Conservation (phyloP, 30 jellyfish, hydroid and myxozoan genomes). For the Aurelia aurita region DNA sequence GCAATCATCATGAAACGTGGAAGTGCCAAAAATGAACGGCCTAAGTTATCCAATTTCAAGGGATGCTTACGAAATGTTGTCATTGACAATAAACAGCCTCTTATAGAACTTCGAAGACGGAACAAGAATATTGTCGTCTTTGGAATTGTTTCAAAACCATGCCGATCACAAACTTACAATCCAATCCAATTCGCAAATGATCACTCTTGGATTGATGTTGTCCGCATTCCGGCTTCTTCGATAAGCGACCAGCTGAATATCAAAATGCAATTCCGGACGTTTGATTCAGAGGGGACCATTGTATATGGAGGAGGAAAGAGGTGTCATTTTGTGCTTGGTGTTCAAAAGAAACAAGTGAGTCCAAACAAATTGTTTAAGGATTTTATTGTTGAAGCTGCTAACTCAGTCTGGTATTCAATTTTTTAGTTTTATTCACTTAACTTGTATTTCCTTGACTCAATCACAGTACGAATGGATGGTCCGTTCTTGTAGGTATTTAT, state of each 20-base stretch:
- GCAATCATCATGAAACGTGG: background rate
- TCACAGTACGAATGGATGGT: no score
- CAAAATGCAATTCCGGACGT: constrained; percentile 63
- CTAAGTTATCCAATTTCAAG: constrained; percentile 4
- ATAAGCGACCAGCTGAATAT: constrained; percentile 38
- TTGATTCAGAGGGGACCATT: constrained; percentile 71
- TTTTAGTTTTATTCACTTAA: no score
- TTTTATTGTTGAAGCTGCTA: background rate
- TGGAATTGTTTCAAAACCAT: constrained; percentile 37
- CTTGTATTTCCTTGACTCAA: no score
- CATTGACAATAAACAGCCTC: constrained; percentile 71
- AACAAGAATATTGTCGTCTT: constrained; percentile 37
- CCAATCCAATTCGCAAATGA: constrained; percentile 76
- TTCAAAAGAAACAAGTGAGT: constrained; percentile 52
- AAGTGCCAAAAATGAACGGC: background rate
- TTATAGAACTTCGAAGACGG: constrained; percentile 23
- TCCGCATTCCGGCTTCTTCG: constrained; percentile 41
- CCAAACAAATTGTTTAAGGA: no score
- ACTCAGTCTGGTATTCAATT: background rate
- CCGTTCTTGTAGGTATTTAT: no score
- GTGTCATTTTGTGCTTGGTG: constrained; percentile 65
- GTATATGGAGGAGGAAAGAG: constrained; percentile 72
- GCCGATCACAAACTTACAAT: constrained; percentile 30
- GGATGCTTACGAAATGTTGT: constrained; percentile 64
- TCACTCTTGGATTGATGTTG: constrained; percentile 47